phyloP scores from a whole-genome alignment of 2,113 vertebrate genomes.

The Hirundichthys speculiger region DNA sequence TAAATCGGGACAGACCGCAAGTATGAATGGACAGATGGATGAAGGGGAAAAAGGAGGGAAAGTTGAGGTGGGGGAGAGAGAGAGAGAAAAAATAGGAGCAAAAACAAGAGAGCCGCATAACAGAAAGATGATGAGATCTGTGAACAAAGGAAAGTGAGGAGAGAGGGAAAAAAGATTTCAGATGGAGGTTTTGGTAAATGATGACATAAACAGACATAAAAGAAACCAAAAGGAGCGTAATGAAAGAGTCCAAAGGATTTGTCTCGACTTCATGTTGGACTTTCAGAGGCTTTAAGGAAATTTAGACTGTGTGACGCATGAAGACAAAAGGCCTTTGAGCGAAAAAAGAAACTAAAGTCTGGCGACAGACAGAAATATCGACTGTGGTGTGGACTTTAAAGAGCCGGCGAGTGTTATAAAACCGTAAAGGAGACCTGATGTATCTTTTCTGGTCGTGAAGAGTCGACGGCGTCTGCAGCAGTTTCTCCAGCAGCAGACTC shows the following conservation, averaged over 20 bases:
- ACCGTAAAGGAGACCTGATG: constrained; percentile 85
- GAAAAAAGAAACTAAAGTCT: neutral
- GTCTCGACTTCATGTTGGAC: constrained; percentile 17
- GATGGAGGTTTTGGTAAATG: constrained; percentile 31
- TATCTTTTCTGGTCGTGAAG: constrained; percentile 97
- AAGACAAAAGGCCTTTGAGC: constrained; percentile 3
- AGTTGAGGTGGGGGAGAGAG: constrained; percentile 8
- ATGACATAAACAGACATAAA: constrained; percentile 44
- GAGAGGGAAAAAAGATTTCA: constrained; percentile 1
- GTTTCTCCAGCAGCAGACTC: constrained; percentile 89
- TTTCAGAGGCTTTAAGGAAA: neutral
- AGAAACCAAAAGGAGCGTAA: constrained; percentile 17
- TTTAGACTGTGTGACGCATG: neutral
- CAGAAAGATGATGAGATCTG: constrained; percentile 33
- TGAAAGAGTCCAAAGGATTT: constrained; percentile 2
- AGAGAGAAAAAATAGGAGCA: constrained; percentile 54
- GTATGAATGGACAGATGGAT: constrained; percentile 56
- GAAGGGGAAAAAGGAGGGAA: constrained; percentile 8
- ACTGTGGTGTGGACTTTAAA: neutral
- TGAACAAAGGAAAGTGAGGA: constrained; percentile 37
- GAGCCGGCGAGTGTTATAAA: neutral
- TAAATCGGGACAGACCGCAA: constrained; percentile 66
- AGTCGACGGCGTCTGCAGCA: constrained; percentile 94
- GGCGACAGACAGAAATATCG: neutral
- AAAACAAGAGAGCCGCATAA: constrained; percentile 34